These are phyloP conservation scores for Scaptodrosophila latifasciaeformis DNA, from an alignment of 2,888 invertebrate genomes.

Conservation along the genomic window DNA sequence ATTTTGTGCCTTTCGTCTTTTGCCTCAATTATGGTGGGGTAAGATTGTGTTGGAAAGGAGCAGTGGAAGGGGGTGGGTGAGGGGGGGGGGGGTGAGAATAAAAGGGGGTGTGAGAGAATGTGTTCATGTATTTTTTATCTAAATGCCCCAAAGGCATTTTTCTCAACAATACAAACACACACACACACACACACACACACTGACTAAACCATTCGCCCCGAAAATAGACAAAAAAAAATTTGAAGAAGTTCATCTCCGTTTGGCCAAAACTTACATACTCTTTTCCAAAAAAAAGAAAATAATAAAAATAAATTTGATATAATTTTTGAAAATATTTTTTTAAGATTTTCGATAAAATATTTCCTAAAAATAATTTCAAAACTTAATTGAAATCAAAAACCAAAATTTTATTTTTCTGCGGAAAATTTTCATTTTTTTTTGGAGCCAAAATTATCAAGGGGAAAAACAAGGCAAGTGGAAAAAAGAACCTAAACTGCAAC, in stretches of 20 bases:
- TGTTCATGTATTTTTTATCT: conserved; percentile 55
- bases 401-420: too few species aligned
- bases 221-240: conserved; percentile 14
- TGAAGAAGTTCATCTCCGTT: too few species aligned
- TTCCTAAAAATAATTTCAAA: neutral
- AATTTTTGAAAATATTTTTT: too few species aligned
- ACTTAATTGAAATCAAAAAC: neutral
- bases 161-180: conserved; percentile 18
- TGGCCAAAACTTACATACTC: too few species aligned
- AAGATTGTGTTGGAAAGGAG: too few species aligned
- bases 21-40: too few species aligned
- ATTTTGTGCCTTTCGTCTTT: too few species aligned
- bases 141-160: conserved; percentile 63
- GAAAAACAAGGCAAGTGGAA: conserved; percentile 1
- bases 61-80: neutral
- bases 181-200: conserved; percentile 19
- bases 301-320: neutral
- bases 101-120: conserved; percentile 5
- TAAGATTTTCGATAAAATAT: too few species aligned
- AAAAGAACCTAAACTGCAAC: conserved; percentile 6
- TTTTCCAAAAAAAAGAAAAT: neutral
- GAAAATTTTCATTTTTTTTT: too few species aligned
- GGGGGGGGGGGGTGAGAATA: neutral
- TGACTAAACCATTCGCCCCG: conserved; percentile 11
- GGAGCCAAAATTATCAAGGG: too few species aligned